Evolutionary conservation across 2,113 vertebrate species (phyloP).

Genomic region (Merops nubicus): DNA sequence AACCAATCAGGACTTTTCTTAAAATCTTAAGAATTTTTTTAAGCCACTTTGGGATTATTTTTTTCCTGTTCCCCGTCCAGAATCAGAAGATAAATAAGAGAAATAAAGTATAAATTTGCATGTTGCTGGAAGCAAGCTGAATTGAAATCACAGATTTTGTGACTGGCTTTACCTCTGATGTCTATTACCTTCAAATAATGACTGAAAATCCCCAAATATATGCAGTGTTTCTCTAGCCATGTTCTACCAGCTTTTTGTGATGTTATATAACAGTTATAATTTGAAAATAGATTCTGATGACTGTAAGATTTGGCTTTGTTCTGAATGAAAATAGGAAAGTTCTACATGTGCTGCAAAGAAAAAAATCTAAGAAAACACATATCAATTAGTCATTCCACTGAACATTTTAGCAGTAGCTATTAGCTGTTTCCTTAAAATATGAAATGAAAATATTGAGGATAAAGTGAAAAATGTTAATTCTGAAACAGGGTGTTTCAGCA

Average conservation of each 20-base stretch:
- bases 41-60: not conserved
- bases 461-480: not conserved
- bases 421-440: not conserved
- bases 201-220: not conserved
- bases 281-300: not conserved
- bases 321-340: not conserved
- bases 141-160: not conserved
- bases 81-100: not conserved
- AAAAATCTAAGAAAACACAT: not conserved
- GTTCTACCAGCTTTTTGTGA: not conserved
- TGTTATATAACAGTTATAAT: not conserved
- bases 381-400: not conserved
- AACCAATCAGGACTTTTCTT: not conserved
- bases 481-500: not conserved
- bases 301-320: not conserved
- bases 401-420: not conserved
- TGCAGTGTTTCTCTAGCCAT: not conserved
- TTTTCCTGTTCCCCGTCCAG: not conserved
- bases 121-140: not conserved
- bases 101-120: not conserved
- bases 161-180: not conserved
- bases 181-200: not conserved
- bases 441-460: not conserved
- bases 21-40: not conserved
- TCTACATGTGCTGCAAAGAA: not conserved